phyloP scores from a whole-genome alignment of 2,113 vertebrate species.

The Cottus gobio region DNA sequence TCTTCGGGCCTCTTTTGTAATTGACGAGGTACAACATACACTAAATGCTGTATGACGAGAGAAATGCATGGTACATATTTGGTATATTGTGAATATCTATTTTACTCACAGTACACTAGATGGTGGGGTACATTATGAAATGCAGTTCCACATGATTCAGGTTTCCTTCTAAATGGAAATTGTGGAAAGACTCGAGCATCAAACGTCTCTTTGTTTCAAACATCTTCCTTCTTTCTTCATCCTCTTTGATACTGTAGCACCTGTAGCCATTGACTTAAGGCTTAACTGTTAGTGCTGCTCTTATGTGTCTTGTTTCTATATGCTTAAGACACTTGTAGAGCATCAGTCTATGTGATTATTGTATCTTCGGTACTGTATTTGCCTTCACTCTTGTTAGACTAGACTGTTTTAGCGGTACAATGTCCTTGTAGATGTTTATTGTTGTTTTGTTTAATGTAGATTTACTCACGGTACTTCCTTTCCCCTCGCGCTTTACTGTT shows the following conservation, averaged over 20 bases:
- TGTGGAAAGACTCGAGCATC: slow-evolving; percentile 44
- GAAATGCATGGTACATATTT: slow-evolving; percentile 54
- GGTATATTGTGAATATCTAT: slow-evolving; percentile 54
- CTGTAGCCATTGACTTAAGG: slow-evolving; percentile 71
- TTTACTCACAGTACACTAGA: slow-evolving; percentile 55
- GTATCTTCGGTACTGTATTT: slow-evolving; percentile 75
- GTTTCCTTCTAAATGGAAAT: slow-evolving; percentile 54
- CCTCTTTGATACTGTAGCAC: slow-evolving; percentile 71
- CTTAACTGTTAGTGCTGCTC: slow-evolving; percentile 72
- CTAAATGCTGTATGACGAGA: slow-evolving; percentile 32
- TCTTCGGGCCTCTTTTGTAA: slow-evolving; percentile 44
- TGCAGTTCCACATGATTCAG: slow-evolving; percentile 60
- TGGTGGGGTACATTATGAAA: slow-evolving; percentile 48
- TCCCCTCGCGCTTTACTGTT: slow-evolving; percentile 58
- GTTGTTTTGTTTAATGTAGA: slow-evolving; percentile 29
- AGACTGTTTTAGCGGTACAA: slow-evolving; percentile 63
- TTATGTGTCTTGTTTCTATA: slow-evolving; percentile 54
- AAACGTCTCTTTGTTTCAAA: slow-evolving; percentile 40
- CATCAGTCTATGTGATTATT: slow-evolving; percentile 64
- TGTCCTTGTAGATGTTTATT: slow-evolving; percentile 50
- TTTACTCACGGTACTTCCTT: slow-evolving; percentile 63
- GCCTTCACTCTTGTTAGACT: slow-evolving; percentile 65
- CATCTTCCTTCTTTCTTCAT: slow-evolving; percentile 46
- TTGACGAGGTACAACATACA: slow-evolving; percentile 56
- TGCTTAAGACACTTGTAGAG: slow-evolving; percentile 61